Conservation (phyloP, 2,113 vertebrate species). For the Salminus brasiliensis region DNA sequence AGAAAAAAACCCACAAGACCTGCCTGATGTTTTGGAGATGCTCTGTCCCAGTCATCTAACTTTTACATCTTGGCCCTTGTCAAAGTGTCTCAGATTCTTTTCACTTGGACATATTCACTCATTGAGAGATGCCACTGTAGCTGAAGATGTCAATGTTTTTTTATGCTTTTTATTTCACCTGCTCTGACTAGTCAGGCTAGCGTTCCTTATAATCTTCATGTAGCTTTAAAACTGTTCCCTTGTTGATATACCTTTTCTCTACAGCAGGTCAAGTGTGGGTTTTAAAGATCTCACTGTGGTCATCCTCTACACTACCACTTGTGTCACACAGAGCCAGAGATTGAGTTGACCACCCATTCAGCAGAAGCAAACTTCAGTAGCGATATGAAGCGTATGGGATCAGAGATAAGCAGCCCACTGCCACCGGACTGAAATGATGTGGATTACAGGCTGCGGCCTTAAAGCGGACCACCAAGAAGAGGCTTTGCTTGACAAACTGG, state of each 20-base stretch:
- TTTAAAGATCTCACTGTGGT: not conserved
- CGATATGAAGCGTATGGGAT: constrained; percentile 34
- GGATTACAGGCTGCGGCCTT: constrained; percentile 30
- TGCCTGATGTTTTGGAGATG: too few relatives aligned
- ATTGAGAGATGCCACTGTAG: too few relatives aligned
- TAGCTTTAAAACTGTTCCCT: too few relatives aligned
- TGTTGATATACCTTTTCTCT: constrained; percentile 4
- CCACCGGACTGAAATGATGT: constrained; percentile 35
- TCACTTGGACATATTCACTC: too few relatives aligned
- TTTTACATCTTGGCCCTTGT: too few relatives aligned
- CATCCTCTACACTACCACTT: not conserved
- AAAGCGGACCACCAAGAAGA: constrained; percentile 17
- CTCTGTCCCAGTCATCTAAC: too few relatives aligned
- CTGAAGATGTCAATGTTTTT: too few relatives aligned
- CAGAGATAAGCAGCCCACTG: constrained; percentile 45
- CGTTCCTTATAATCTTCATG: too few relatives aligned
- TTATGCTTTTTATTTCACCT: too few relatives aligned
- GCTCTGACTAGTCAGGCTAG: too few relatives aligned
- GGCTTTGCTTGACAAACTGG: constrained; percentile 33
- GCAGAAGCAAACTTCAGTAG: constrained; percentile 11
- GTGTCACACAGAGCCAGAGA: constrained; percentile 40
- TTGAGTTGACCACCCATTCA: constrained; percentile 35
- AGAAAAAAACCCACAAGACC: too few relatives aligned
- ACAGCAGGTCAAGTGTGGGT: not conserved
- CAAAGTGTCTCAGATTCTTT: too few relatives aligned